Base-by-base conservation (phyloP, 1,140 invertebrate genomes). In the Cotesia glomerata region DNA sequence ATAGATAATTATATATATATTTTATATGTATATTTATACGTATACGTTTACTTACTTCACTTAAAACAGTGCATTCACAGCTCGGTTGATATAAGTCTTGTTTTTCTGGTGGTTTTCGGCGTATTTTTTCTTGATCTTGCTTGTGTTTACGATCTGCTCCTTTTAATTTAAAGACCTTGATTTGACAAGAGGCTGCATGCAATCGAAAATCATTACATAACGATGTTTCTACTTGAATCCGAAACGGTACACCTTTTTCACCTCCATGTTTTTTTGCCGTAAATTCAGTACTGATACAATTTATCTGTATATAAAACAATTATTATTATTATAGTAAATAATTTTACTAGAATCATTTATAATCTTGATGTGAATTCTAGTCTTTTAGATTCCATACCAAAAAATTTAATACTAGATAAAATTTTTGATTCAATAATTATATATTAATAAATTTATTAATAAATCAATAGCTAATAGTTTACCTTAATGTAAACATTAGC, bases 191-290 rank as follows among this genome's bases (percentile, higher is more conserved):
- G 36, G 95, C 96, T 26, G 94, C 95, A 84, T 98, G 95, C 0
- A 98, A 88, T 34, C 94, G 88, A 67, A 82, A 75, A 35, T 81
- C 82, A 76, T 84, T 76, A 39, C 80, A 76, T 39, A 85, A 16
- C 77, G 85, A 78, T 0, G 95, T 96, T 88, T 96, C 95, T 65
- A 98, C 94, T 86, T 98, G 95, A 74, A 99, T 93, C 18, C 97
- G 90, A 88, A 99, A 98, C 34, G 97, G 97, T 9, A 98, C 97
- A 5, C 97, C 97, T 85, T 98, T 98, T 85, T 98, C 97, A 3
- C 97, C 97, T 34, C 97, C 97, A 86, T 99, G 97, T 84, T 98
- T 98, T 82, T 98, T 98, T 0, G 96, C 95, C 1, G 97, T 98
- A 83, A 99, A 99, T 87, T 98, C 97, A 3, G 97, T 98, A 74